phyloP scores from a whole-genome alignment of 2,888 invertebrate genomes.

The Ischnura elegans region DNA sequence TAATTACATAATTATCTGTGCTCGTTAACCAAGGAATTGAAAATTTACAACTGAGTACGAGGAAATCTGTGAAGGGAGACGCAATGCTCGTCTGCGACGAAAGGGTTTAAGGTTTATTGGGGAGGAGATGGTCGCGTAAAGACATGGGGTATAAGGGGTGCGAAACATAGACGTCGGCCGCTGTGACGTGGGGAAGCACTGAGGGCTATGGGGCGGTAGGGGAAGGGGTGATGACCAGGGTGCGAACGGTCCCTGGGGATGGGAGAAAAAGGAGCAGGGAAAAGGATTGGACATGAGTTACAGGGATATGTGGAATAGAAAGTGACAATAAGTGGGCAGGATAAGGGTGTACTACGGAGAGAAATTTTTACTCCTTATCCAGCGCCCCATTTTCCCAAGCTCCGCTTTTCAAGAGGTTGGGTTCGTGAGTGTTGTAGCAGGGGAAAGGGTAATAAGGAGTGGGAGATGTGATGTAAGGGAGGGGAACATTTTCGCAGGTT shows the following conservation, averaged over 20 bases:
- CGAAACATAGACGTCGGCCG: background rate
- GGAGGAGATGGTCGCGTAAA: background rate
- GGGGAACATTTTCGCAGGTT: background rate
- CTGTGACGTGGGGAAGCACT: background rate
- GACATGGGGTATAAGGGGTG: background rate
- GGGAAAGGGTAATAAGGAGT: slow-evolving; percentile 5
- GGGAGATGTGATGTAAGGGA: background rate
- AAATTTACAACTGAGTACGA: too few species aligned
- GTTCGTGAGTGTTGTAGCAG: slow-evolving; percentile 25
- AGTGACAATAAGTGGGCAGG: slow-evolving; percentile 42
- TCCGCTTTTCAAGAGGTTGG: slow-evolving; percentile 49
- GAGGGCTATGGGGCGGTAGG: background rate
- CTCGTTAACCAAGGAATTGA: too few species aligned
- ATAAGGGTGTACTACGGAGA: background rate
- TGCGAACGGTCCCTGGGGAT: background rate
- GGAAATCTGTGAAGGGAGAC: background rate
- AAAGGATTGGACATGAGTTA: background rate
- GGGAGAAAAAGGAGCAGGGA: background rate
- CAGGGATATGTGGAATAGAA: slow-evolving; percentile 49
- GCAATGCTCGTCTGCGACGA: background rate
- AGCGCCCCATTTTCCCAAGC: background rate
- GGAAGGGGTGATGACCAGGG: background rate
- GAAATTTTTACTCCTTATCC: slow-evolving; percentile 2
- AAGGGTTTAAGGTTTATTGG: background rate
- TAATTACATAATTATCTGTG: too few species aligned